A percentile compares a stretch with the other conserved stretches of the same genome.
These are phyloP conservation scores for Erannis defoliaria DNA, from an alignment of 2,888 invertebrate species.

Conservation along the genomic window DNA sequence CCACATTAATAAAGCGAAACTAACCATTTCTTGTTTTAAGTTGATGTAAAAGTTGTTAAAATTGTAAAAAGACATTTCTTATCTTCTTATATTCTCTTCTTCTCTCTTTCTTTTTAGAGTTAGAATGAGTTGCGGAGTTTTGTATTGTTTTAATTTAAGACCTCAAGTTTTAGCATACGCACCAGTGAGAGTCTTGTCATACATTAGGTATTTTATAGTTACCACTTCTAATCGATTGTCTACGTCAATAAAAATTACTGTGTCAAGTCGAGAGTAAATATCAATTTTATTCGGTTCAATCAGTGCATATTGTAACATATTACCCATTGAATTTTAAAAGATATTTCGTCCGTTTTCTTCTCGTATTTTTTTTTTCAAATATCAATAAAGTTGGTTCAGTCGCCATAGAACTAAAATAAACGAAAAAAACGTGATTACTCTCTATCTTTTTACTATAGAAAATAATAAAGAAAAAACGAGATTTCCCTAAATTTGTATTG, in stretches of 20 bases:
- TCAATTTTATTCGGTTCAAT: neutral
- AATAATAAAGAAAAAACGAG: too few relatives aligned
- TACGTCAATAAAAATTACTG: neutral
- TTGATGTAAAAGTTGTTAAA: conserved; percentile 16
- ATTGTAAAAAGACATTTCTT: conserved; percentile 45
- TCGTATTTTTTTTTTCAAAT: too few relatives aligned
- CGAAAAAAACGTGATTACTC: too few relatives aligned
- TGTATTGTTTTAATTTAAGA: conserved; percentile 38
- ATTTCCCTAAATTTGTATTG: neutral
- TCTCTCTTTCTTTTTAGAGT: conserved; percentile 56
- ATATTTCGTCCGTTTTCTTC: too few relatives aligned
- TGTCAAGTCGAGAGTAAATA: neutral
- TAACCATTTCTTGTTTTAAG: neutral
- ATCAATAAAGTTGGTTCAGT: too few relatives aligned
- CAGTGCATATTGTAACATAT: too few relatives aligned
- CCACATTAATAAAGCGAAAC: neutral
- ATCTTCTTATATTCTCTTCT: conserved; percentile 64
- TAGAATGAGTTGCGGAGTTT: conserved; percentile 55
- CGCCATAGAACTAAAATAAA: too few relatives aligned
- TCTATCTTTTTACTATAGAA: too few relatives aligned
- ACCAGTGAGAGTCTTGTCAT: conserved; percentile 47
- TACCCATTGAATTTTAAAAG: neutral
- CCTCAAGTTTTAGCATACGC: conserved; percentile 38
- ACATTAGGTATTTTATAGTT: conserved; percentile 47
- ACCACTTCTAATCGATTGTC: conserved; percentile 37